These are phyloP conservation scores for Ailurus styani DNA, from an alignment of 2,113 vertebrate species.

Conservation along the genomic window DNA sequence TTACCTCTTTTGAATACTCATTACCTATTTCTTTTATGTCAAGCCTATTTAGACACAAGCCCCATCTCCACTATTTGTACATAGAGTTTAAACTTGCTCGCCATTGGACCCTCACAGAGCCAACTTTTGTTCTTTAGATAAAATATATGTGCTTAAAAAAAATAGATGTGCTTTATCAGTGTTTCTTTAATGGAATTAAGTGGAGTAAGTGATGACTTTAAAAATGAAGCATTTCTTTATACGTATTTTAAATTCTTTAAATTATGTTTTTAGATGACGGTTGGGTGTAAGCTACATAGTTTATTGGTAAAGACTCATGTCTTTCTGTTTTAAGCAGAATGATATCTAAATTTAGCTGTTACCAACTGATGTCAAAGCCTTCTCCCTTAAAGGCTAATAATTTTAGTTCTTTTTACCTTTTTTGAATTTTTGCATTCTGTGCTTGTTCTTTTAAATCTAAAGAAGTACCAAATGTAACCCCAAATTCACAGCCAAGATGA, in stretches of 20 bases:
- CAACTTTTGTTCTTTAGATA: neutral
- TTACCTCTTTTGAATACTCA: neutral
- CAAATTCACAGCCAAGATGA: neutral
- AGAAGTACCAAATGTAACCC: neutral
- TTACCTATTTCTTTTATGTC: neutral
- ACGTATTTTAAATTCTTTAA: neutral
- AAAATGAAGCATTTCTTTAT: neutral
- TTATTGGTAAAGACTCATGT: neutral
- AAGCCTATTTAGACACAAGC: neutral
- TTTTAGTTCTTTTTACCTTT: neutral
- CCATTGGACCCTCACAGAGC: neutral
- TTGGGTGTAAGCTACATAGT: neutral
- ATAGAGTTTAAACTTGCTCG: neutral
- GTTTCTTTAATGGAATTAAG: neutral
- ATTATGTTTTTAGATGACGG: neutral
- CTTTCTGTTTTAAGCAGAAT: neutral
- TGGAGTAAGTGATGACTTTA: neutral
- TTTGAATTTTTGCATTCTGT: neutral
- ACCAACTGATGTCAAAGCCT: neutral
- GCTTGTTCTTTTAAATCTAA: neutral
- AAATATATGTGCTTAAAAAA: neutral
- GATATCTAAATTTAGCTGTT: neutral
- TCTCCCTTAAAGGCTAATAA: slow-evolving; percentile 11
- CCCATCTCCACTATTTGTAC: neutral
- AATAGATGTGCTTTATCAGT: neutral